phyloP scores from a whole-genome alignment of 2,888 invertebrate genomes.

The Muschampia plurimacula region DNA sequence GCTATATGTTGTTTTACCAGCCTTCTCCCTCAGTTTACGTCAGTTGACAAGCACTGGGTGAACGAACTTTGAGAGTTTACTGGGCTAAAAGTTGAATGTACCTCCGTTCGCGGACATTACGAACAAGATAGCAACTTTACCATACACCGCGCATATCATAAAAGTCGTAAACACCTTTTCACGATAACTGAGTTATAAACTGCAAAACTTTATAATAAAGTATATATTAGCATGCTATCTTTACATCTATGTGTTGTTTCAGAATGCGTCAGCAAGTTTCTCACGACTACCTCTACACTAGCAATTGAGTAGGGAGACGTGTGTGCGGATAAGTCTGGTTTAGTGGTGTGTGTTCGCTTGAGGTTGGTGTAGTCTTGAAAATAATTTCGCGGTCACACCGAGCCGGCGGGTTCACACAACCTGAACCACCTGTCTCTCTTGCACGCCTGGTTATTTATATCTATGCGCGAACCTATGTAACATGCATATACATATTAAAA shows the following conservation, averaged over 20 bases:
- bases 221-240: constrained; percentile 54
- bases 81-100: constrained; percentile 86
- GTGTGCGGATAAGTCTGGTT: constrained; percentile 60
- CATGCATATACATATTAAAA: constrained; percentile 54
- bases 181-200: constrained; percentile 49
- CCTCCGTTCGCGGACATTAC: constrained; percentile 86
- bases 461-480: constrained; percentile 78
- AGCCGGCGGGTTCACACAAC: constrained; percentile 81
- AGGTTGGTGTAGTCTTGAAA: constrained; percentile 85
- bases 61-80: constrained; percentile 85
- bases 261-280: constrained; percentile 73
- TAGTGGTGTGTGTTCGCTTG: constrained; percentile 63
- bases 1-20: constrained; percentile 63
- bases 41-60: constrained; percentile 86
- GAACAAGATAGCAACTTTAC: constrained; percentile 86
- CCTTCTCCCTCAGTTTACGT: constrained; percentile 77
- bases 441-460: constrained; percentile 84
- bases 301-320: constrained; percentile 74
- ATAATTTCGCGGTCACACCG: constrained; percentile 85
- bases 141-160: constrained; percentile 58
- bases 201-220: constrained; percentile 52
- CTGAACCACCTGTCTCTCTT: constrained; percentile 82
- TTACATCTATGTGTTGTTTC: constrained; percentile 54
- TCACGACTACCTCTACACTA: constrained; percentile 82
- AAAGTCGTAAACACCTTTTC: constrained; percentile 68